Evolutionary conservation across 2,113 vertebrate species (phyloP), one percentile per base, ranked within the genome.

Genomic region (Odocoileus virginianus): DNA sequence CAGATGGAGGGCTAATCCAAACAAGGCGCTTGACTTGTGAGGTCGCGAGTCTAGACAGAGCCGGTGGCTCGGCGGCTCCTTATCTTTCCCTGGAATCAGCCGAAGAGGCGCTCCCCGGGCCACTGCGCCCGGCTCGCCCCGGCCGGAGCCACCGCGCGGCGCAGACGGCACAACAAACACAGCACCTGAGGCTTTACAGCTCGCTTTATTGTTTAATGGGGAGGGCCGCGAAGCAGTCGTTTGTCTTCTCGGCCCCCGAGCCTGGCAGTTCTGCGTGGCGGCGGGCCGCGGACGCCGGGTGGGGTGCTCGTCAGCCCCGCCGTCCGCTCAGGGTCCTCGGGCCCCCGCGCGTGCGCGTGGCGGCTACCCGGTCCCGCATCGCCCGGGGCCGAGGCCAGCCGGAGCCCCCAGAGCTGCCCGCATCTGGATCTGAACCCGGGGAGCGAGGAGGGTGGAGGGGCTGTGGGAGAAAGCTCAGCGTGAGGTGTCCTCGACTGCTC

Each of bases 21-120:
- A 99, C 99, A 99, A 99, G 98, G 90, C 98, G 98, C 98, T 99
- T 98, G 99, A 99, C 99, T 99, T 99, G 99, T 99, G 99, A 99
- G 99, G 99, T 99, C 99, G 98, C 97, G 96, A 99, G 99, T 99
- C 99, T 99, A 99, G 99, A 99, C 99, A 99, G 99, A 98, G 98
- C 98, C 98, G 98, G 99, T 98, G 99, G 97, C 99, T 99, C 97
- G 99, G 99, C 99, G 99, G 99, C 99, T 99, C 92, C 99, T 99
- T 99, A 99, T 99, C 99, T 99, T 92, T 94, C 96, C 98, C 98
- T 98, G 99, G 99, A 97, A 99, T 99, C 99, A 98, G 99, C 98
- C 98, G 91, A 97, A 98, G 99, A 99, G 99, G 98, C 98, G 99
- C 98, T 98, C 98, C 98, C 97, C 97, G 98, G 98, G 98, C 99